A percentile compares a stretch with the other conserved stretches of the same genome.
These are phyloP conservation scores for Drosophila leontia DNA, from an alignment of 1,140 invertebrate species.

Conservation along the genomic window DNA sequence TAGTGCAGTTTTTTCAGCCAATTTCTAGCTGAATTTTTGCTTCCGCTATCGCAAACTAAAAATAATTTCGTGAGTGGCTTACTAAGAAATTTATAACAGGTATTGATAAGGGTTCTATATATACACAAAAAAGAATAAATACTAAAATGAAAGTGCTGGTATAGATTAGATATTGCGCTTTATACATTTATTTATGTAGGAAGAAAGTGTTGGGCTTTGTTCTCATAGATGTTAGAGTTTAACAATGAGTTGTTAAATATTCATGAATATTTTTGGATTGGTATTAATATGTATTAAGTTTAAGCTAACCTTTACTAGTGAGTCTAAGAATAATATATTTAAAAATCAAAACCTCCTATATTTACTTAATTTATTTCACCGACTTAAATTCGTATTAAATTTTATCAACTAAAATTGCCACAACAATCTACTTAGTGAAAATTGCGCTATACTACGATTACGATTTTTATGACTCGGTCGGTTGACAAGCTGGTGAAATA, in stretches of 20 bases:
- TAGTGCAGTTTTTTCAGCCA: constrained; percentile 2
- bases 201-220: not conserved
- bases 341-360: too few relatives aligned
- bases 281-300: not conserved
- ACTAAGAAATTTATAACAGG: constrained; percentile 12
- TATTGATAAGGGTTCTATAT: constrained; percentile 2
- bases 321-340: too few relatives aligned
- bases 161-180: constrained; percentile 14
- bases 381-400: not conserved
- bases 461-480: constrained; percentile 22
- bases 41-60: not conserved
- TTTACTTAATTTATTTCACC: not conserved
- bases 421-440: constrained; percentile 3
- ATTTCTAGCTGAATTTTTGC: constrained; percentile 5
- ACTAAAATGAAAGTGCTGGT: not conserved
- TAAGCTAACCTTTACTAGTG: not conserved
- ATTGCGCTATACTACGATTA: constrained; percentile 8
- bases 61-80: constrained; percentile 5
- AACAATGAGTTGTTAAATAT: constrained; percentile 1
- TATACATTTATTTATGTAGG: not conserved
- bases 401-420: constrained; percentile 2
- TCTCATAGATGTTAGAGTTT: not conserved
- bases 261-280: not conserved
- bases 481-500: constrained; percentile 62
- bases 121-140: not conserved